A percentile compares a stretch with the other conserved stretches of the same genome.
These are phyloP conservation scores for Coregonus clupeaformis DNA, from an alignment of 2,113 vertebrate species.

Conservation along the genomic window DNA sequence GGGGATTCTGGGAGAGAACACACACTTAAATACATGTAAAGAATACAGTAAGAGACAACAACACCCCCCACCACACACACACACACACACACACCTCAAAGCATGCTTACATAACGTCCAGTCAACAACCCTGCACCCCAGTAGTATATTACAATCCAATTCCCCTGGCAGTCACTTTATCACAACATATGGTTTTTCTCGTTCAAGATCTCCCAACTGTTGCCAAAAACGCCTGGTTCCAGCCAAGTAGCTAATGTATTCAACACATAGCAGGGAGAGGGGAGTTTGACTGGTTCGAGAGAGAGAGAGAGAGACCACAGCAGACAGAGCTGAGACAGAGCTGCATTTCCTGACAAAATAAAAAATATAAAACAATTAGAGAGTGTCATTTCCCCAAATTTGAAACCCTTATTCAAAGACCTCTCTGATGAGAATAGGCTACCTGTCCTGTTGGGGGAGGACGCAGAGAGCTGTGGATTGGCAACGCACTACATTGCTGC, in stretches of 20 bases:
- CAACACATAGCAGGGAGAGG: not conserved
- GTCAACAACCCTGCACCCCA: not conserved
- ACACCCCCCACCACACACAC: not conserved
- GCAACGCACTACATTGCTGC: too few relatives aligned
- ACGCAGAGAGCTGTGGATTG: too few relatives aligned
- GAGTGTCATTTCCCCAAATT: too few relatives aligned
- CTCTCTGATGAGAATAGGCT: too few relatives aligned
- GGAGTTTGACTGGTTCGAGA: not conserved
- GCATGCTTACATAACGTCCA: not conserved
- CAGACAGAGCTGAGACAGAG: too few relatives aligned
- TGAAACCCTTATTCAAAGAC: too few relatives aligned
- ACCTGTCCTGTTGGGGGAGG: too few relatives aligned
- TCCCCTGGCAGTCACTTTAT: not conserved
- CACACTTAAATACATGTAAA: not conserved
- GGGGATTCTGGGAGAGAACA: not conserved
- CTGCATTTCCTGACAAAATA: too few relatives aligned
- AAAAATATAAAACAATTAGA: too few relatives aligned
- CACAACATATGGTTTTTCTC: not conserved
- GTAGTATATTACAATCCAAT: not conserved
- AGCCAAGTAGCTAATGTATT: slow-evolving; percentile 11
- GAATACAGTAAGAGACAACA: too few relatives aligned
- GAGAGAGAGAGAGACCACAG: slow-evolving; percentile 10
- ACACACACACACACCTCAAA: not conserved
- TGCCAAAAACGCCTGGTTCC: not conserved
- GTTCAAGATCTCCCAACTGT: not conserved